Percentiles rank a stretch among this genome's conserved stretches.
Conservation (phyloP, 2,113 vertebrate species). For the Gracilinanus agilis region DNA sequence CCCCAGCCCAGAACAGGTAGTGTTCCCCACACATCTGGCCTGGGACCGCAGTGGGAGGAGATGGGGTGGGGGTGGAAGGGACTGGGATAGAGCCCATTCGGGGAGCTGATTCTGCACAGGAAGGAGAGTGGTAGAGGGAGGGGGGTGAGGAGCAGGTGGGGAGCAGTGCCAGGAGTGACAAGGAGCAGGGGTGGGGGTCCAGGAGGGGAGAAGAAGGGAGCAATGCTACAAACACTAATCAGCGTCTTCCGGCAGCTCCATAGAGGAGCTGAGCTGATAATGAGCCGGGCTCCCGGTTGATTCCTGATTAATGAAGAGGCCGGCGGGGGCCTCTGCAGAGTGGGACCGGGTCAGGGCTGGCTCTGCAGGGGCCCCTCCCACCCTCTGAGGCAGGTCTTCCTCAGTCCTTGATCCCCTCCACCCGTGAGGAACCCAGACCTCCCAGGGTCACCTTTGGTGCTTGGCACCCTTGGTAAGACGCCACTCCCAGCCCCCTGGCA, state of each 20-base stretch:
- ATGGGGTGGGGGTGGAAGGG: not conserved
- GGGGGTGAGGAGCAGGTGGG: slow-evolving; percentile 38
- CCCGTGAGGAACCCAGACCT: not conserved
- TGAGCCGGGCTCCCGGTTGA: slow-evolving; percentile 80
- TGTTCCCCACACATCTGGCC: not conserved
- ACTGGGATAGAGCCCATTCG: not conserved
- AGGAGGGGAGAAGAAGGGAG: slow-evolving; percentile 50
- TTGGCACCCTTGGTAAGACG: not conserved
- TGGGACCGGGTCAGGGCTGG: slow-evolving; percentile 63
- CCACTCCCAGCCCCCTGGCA: not conserved
- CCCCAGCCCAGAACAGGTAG: not conserved
- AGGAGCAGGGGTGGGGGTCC: not conserved
- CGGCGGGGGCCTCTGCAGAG: slow-evolving; percentile 68
- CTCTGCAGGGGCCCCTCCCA: slow-evolving; percentile 41
- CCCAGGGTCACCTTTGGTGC: not conserved
- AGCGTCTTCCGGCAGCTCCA: slow-evolving; percentile 74
- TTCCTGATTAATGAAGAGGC: slow-evolving; percentile 82
- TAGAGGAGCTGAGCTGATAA: slow-evolving; percentile 75
- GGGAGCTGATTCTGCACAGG: slow-evolving; percentile 28
- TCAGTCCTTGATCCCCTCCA: not conserved
- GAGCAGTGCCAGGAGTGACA: not conserved
- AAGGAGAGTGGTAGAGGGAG: slow-evolving; percentile 43
- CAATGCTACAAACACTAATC: slow-evolving; percentile 78
- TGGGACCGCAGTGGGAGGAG: not conserved
- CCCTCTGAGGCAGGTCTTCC: not conserved